phyloP scores from a whole-genome alignment of 2,888 invertebrate genomes.

The Macrophya annulata region DNA sequence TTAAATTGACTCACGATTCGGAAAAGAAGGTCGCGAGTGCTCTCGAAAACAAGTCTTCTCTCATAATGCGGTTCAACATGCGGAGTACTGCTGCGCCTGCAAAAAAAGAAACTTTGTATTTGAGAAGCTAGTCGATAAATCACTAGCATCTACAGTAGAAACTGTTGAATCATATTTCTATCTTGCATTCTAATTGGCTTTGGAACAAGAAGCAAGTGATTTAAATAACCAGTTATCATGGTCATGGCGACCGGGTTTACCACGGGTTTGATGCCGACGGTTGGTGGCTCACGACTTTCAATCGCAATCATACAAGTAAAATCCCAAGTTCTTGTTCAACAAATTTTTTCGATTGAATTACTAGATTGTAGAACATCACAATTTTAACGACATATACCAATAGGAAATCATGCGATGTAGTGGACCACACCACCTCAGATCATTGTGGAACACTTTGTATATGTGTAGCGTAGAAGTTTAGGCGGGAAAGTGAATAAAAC shows the following conservation, averaged over 20 bases:
- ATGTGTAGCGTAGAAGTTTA: not conserved
- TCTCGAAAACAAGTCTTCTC: constrained; percentile 62
- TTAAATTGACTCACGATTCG: constrained; percentile 64
- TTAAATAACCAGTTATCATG: too few species aligned
- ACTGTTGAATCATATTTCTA: too few species aligned
- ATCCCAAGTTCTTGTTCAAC: too few species aligned
- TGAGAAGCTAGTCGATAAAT: not conserved
- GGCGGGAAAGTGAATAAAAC: not conserved
- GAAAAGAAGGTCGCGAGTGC: constrained; percentile 67
- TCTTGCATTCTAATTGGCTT: too few species aligned
- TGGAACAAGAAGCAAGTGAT: too few species aligned
- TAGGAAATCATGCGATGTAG: not conserved
- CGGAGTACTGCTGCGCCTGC: constrained; percentile 69
- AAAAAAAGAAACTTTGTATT: constrained; percentile 21
- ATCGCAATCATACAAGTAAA: too few species aligned
- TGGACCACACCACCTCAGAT: not conserved
- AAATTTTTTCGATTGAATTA: not conserved
- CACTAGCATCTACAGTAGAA: not conserved
- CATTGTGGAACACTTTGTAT: not conserved
- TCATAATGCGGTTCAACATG: constrained; percentile 66
- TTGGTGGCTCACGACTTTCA: too few species aligned
- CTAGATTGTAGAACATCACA: not conserved
- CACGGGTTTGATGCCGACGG: too few species aligned
- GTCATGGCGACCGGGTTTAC: too few species aligned
- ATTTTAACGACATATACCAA: not conserved